phyloP scores from a whole-genome alignment of 2,888 invertebrate genomes.

The Plusia festucae region DNA sequence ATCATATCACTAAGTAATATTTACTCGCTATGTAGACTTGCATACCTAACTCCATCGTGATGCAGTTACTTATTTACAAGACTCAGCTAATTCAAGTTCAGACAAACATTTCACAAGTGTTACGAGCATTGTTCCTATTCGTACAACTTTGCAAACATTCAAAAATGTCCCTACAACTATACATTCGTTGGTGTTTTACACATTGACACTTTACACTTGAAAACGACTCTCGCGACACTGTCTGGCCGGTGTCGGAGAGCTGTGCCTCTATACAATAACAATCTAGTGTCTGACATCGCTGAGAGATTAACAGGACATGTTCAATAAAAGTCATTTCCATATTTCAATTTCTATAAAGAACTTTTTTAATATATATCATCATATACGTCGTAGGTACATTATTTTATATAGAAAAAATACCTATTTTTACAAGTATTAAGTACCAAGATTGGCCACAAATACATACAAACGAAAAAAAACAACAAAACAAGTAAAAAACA shows the following conservation, averaged over 20 bases:
- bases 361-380: conserved; percentile 87
- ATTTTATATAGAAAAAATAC: conserved; percentile 89
- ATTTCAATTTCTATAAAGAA: conserved; percentile 87
- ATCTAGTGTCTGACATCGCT: conserved; percentile 35
- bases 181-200: conserved; percentile 48
- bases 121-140: conserved; percentile 47
- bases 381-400: conserved; percentile 88
- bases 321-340: conserved; percentile 84
- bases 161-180: conserved; percentile 38
- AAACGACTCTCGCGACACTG: conserved; percentile 26
- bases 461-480: conserved; percentile 87
- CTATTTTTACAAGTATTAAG: conserved; percentile 88
- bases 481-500: conserved; percentile 89
- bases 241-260: conserved; percentile 24
- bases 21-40: conserved; percentile 74
- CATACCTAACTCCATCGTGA: conserved; percentile 58
- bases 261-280: conserved; percentile 29
- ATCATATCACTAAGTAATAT: conserved; percentile 83
- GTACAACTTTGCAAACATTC: conserved; percentile 48
- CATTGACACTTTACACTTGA: conserved; percentile 16
- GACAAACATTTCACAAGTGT: conserved; percentile 56
- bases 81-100: conserved; percentile 56
- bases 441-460: conserved; percentile 89
- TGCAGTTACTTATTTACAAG: conserved; percentile 57
- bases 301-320: conserved; percentile 66